Base-by-base conservation (phyloP, 2,888 invertebrate species). In the Clanis bilineata region DNA sequence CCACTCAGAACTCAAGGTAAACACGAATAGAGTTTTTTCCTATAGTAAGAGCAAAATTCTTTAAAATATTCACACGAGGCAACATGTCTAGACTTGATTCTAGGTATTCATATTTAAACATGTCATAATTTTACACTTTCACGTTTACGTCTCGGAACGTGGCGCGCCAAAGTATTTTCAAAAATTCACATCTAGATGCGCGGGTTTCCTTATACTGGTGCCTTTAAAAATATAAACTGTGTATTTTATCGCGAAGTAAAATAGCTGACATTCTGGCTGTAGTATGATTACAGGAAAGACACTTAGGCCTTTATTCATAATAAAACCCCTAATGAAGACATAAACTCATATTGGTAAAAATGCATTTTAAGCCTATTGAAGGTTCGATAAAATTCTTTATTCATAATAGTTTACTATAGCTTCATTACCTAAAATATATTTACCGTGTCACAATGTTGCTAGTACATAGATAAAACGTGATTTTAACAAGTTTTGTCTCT, bases 21-120 rank as follows among this genome's bases (percentile, higher is more conserved):
- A n/a, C n/a, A n/a, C n/a, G n/a, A n/a, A n/a, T n/a, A n/a, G n/a
- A n/a, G n/a, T n/a, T n/a, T n/a, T n/a, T n/a, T n/a, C 18, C 4
- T 10, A 12, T 39, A 12, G 51, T 58, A 58, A 18, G 9, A 15
- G 21, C 38, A 28, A 7, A 23, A 18, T 22, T 41, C 38, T n/a
- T 51, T 62, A 62, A 62, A 62, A 47, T 51, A 62, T 62, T 62
- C 62, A 59, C n/a, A 23, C 23, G 23, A 59, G 51, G 28, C 55
- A 51, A 56, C 58, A 59, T 23, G 62, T 56, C 56, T 62, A 62
- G 56, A 57, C 62, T 56, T 44, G 59, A 59, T 47, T 45, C 39
- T 28, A 45, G 9, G 58, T 10, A 25, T 39, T 7, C 44, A 56
- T 56, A 36, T 38, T 21, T 56, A 15, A 56, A 56, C 36, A 41